Evolutionary conservation across 2,888 invertebrate genomes (phyloP), one percentile per base, ranked within the genome.

Genomic region (Diaprepes abbreviatus): DNA sequence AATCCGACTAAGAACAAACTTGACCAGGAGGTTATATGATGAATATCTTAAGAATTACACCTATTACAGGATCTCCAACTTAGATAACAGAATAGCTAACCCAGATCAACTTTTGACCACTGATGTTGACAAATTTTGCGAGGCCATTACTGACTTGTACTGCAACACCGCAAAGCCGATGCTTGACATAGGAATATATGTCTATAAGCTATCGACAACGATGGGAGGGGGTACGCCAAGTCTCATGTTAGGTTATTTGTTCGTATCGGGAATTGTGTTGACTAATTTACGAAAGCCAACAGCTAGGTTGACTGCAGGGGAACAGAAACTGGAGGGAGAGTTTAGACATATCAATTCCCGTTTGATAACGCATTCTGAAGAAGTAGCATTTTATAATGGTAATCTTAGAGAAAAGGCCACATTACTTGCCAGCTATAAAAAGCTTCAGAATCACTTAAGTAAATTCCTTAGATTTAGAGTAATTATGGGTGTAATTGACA

Each of bases 251-350:
- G 87, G 89, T 0, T 98, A 99, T 83, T 85, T 99, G 70, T 84
- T 96, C 0, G 82, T 95, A 17, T 24, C 97, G 55, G 98, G 98
- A 62, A 85, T 93, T 2, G 85, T 96, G 71, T 85, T 98, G 63
- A 97, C 98, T 0, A 91, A 93, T 79, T 85, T 97, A 63, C 88
- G 98, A 73, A 90, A 92, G 77, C 98, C 98, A 0, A 93, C 96
- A 71, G 96, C 89, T 1, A 68, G 90, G 52, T 88, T 98, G 86
- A 98, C 98, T 0, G 95, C 97, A 1, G 76, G 71, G 4, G 98
- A 99, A 83, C 98, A 98, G 84, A 94, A 95, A 82, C 85, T 98
- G n/a, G 99, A 99, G 86, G 99, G 98, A 60, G 98, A 99, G 87
- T 98, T 96, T 85, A 89, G 98, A 81, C 98, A 96, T 81, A 96